Base-by-base conservation (phyloP, 2,797 vertebrate species). In the Nyctibius grandis region DNA sequence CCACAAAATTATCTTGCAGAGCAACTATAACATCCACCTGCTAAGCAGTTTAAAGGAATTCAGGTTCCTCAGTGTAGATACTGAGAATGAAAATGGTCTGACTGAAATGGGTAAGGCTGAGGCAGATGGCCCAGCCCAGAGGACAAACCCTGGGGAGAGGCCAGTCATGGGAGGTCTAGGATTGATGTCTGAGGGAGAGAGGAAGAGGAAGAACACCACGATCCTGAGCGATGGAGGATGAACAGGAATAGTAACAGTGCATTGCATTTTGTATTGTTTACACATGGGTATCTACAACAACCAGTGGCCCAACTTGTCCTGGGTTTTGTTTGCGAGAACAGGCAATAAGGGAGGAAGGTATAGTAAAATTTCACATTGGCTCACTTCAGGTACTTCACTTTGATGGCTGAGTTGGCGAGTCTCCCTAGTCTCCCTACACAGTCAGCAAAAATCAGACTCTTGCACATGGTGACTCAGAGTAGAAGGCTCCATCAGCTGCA, bases 401-500 rank as follows among this genome's bases (percentile, higher is more conserved):
- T 65, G 64, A 70, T 42, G 59, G 33, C 34, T 60, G 38, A 64
- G 54, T 38, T 91, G 61, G 42, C 1, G 1, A 68, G 38, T 73
- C 29, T 90, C 83, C 34, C 56, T 59, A 73, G 36, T 65, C 53
- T 88, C 42, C 65, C 73, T 44, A 47, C 21, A 83, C 7, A 51
- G 79, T 70, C 70, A 91, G 78, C 75, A 90, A 86, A 84, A 86
- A 80, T 44, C 65, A 75, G 45, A 68, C 26, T 86, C 64, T 68
- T 88, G 83, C n/a, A 86, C 76, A 86, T 53, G 61, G 56, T 81
- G 51, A 86, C 75, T 96, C 85, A 88, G 73, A 90, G n/a, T 34
- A 81, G n/a, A 74, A 88, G 54, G 63, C 54, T 77, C 34, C 65
- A 61, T 34, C 75, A 93, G 50, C 38, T 86, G 45, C 61, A 82